Evolutionary conservation across 2,888 invertebrate genomes (phyloP), one percentile per base, ranked within the genome.

Genomic region (Imbricaverruca yamaguchii): DNA sequence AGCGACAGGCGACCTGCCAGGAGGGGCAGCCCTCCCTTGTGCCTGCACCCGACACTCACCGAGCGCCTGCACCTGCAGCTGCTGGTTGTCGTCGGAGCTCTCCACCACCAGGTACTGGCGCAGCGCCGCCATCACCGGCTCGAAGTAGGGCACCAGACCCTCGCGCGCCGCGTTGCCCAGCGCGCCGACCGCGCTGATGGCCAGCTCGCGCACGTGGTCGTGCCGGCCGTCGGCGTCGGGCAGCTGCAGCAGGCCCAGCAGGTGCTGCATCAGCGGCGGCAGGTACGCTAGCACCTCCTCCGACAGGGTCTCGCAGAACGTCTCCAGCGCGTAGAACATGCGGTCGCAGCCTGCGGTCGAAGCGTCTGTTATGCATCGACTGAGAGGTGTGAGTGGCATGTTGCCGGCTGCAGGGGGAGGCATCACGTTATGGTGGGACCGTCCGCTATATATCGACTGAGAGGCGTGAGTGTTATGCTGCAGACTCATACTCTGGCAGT

Each of bases 281-380:
- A 94, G 87, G 86, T 93, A 93, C 0, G 93, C 93, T 80, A 92
- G 86, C 65, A 94, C 88, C n/a, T 90, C 91, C 80, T 91, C 90
- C 83, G 92, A 92, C 69, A 94, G 88, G 87, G 93, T 93, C 86
- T 94, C 93, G 85, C 92, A 93, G 86, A 93, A 94, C 82, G 91
- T 92, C 87, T 94, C 93, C 83, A 94, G 86, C 0, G 94, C 93
- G 86, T 93, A 93, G 86, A 94, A 94, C 88, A 93, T 91, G 81
- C 92, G 90, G 84, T 92, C 91, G 4, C 92, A 89, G 81, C 92
- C 91, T 23, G 91, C 90, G 0, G 91, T 91, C 84, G 87, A 23
- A 11, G 23, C 83, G 63, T n/a, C n/a, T n/a, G n/a, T n/a, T n/a
- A n/a, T n/a, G n/a, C n/a, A n/a, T n/a, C n/a, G n/a, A n/a, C n/a